These are phyloP conservation scores for Ips typographus DNA, from an alignment of 1,140 invertebrate species.

Conservation along the genomic window DNA sequence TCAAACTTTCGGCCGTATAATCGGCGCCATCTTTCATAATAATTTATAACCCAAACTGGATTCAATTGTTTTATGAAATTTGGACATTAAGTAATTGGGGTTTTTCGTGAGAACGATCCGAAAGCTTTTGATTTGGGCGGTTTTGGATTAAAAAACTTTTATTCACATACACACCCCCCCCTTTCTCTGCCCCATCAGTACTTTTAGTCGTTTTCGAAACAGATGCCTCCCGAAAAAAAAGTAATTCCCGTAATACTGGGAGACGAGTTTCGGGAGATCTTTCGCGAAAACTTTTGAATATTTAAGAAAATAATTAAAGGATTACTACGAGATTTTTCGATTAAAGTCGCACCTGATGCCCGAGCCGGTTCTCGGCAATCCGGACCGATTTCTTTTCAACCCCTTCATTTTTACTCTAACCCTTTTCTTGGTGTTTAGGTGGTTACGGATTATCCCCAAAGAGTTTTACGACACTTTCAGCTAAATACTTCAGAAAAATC, in stretches of 20 bases:
- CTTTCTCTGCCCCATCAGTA: no score
- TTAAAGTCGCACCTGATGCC: slow-evolving; percentile 38
- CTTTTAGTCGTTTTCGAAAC: background rate
- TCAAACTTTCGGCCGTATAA: slow-evolving; percentile 30
- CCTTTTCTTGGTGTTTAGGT: slow-evolving; percentile 27
- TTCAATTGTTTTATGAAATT: slow-evolving; percentile 40
- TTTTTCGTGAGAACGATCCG: slow-evolving; percentile 24
- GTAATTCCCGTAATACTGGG: slow-evolving; percentile 12
- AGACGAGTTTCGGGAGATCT: background rate
- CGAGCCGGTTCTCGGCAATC: slow-evolving; percentile 6
- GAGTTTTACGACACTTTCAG: slow-evolving; percentile 12
- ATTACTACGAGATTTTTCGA: slow-evolving; percentile 38
- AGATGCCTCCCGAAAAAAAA: slow-evolving; percentile 7
- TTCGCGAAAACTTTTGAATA: slow-evolving; percentile 34
- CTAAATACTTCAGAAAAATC: no score
- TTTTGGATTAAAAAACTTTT: no score
- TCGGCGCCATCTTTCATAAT: slow-evolving; percentile 37
- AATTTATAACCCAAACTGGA: slow-evolving; percentile 25
- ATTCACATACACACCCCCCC: no score
- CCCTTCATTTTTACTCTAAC: slow-evolving; percentile 15
- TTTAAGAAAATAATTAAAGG: slow-evolving; percentile 40
- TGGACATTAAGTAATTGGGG: slow-evolving; percentile 38
- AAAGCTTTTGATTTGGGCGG: no score
- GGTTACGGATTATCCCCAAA: slow-evolving; percentile 22
- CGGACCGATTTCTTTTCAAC: slow-evolving; percentile 31